Conservation (phyloP, 1,140 invertebrate genomes). For the Drosophila lacteicornis region DNA sequence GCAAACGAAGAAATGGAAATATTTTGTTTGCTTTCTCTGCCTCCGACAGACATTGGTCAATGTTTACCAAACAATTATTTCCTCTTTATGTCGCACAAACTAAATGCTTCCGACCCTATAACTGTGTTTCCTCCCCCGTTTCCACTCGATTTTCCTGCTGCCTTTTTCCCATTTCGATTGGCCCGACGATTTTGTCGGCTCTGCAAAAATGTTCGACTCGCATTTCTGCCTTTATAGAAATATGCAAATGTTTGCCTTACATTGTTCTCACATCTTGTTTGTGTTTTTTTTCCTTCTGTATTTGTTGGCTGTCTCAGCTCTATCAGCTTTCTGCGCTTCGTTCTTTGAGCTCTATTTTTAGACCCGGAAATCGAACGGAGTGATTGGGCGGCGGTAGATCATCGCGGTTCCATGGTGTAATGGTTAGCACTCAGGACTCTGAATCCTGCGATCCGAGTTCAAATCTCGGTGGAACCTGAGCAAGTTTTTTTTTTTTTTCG, state of each 20-base stretch:
- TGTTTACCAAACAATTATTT: conserved; percentile 81
- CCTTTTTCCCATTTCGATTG: conserved; percentile 21
- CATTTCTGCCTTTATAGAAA: conserved; percentile 33
- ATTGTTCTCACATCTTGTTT: conserved; percentile 25
- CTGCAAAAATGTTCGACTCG: conserved; percentile 18
- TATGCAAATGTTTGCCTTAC: conserved; percentile 44
- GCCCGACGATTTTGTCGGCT: conserved; percentile 25
- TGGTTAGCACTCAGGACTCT: conserved; percentile 96
- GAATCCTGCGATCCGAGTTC: conserved; percentile 96
- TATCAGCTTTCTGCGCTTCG: conserved; percentile 12
- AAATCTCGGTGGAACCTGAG: conserved; percentile 92
- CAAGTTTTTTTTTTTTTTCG: background rate
- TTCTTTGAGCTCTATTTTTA: conserved; percentile 14
- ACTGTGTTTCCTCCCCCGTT: conserved; percentile 20
- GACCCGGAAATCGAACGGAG: conserved; percentile 11
- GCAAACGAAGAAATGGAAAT: conserved; percentile 52
- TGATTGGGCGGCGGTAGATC: background rate
- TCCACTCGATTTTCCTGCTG: conserved; percentile 7
- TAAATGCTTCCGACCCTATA: conserved; percentile 63
- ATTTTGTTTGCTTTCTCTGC: conserved; percentile 53
- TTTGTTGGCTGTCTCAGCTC: conserved; percentile 21
- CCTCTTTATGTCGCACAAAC: conserved; percentile 69
- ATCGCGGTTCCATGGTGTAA: conserved; percentile 92
- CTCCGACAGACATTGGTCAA: conserved; percentile 63
- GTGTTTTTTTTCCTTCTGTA: background rate